Conservation (phyloP, 2,888 invertebrate species). For the Brenthis hecate region DNA sequence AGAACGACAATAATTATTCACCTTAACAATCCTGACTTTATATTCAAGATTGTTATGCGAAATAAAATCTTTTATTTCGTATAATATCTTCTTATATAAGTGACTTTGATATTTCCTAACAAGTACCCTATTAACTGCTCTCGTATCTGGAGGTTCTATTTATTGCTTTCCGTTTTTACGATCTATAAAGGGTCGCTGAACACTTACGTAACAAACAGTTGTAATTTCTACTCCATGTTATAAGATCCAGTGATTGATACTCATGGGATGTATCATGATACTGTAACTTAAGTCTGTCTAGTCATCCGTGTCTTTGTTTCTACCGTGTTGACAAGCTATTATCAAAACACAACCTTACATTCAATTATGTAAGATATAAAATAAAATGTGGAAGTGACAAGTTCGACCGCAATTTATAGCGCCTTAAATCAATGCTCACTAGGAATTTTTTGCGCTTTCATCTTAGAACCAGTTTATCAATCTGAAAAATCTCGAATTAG, state of each 20-base stretch:
- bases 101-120: neutral
- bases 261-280: slow-evolving; percentile 69
- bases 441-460: slow-evolving; percentile 20
- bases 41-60: neutral
- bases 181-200: slow-evolving; percentile 13
- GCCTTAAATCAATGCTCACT: slow-evolving; percentile 19
- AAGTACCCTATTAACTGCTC: slow-evolving; percentile 2
- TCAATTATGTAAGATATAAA: neutral
- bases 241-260: slow-evolving; percentile 66
- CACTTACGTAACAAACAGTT: slow-evolving; percentile 27
- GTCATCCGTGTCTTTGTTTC: slow-evolving; percentile 53
- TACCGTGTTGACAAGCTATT: slow-evolving; percentile 21
- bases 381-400: neutral
- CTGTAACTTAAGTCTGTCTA: slow-evolving; percentile 54
- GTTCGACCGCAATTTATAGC: neutral
- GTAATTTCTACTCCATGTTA: slow-evolving; percentile 48
- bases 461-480: slow-evolving; percentile 9
- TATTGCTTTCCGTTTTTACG: slow-evolving; percentile 4
- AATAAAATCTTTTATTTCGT: neutral
- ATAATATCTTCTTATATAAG: too few relatives aligned
- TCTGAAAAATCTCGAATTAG: slow-evolving; percentile 12
- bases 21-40: too few relatives aligned
- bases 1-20: too few relatives aligned
- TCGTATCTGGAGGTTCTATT: neutral
- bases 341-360: slow-evolving; percentile 29